Base-by-base conservation (phyloP, 2,888 invertebrate genomes). In the Boloria selene region DNA sequence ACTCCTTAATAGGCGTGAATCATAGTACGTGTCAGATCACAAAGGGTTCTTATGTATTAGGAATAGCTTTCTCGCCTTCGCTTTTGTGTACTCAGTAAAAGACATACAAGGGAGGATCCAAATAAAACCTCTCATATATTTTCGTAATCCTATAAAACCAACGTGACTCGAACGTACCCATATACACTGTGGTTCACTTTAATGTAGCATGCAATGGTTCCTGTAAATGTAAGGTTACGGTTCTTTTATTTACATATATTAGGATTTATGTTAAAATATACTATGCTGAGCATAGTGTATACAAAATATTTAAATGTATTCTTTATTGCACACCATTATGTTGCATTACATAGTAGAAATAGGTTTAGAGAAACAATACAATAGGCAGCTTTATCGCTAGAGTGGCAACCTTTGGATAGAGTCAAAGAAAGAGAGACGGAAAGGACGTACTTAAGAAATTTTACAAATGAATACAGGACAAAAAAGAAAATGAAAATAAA, bases 121-220 rank as follows among this genome's bases (percentile, higher is more conserved):
- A 62, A 62, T 62, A 61, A 66, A 69, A 64, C 61, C 62, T 49
- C 62, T 38, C 66, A 61, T 61, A 58, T 61, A 64, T 59, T 67
- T 63, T 53, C 60, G 69, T 61, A 64, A 69, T 69, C 69, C 64
- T 64, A 53, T 64, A 67, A 69, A 67, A 64, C 64, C 64, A 31
- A 64, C 64, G 64, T 64, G 64, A 64, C 64, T 64, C 26, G 26
- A 56, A 45, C 16, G 45, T 45, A 64, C 52, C 58, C 44, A 45
- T 55, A 59, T 59, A 64, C 64, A 59, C 26, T 47, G 59, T 56
- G 64, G 52, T 64, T 64, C 50, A 64, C 53, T 64, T 64, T 58
- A 64, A 64, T 64, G 64, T 64, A 38, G 59, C 53, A 26, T 59
- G 59, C 64, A 59, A 64, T 59, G 64, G 52, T 45, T 58, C 51